A percentile compares a stretch with the other conserved stretches of the same genome.
Evolutionary conservation across 2,797 vertebrate genomes (phyloP).

Genomic region (Lycodopsis pacificus): DNA sequence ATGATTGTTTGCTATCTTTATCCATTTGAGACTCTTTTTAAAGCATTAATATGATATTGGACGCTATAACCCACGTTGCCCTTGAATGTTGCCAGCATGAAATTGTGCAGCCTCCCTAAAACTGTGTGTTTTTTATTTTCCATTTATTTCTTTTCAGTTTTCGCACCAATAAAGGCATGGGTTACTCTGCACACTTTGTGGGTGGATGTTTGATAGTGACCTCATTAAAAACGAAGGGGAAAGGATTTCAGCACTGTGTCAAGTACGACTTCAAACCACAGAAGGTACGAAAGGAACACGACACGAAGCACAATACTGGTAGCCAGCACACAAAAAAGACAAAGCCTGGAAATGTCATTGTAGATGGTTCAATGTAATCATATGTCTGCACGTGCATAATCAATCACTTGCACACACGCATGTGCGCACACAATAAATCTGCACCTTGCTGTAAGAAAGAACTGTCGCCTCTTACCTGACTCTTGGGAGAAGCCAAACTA

Average conservation of each 20-base stretch:
- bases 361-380: conserved; percentile 25
- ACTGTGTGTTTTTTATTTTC: conserved; percentile 21
- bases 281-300: conserved; percentile 85
- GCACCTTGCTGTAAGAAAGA: conserved; percentile 27
- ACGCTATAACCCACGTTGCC: conserved; percentile 21
- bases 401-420: conserved; percentile 20
- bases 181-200: conserved; percentile 98
- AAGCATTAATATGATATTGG: conserved; percentile 39
- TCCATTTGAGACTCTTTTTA: conserved; percentile 40
- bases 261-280: conserved; percentile 99
- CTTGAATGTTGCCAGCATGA: conserved; percentile 18
- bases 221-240: conserved; percentile 97
- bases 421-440: conserved; percentile 29
- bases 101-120: conserved; percentile 27
- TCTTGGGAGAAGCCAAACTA: conserved; percentile 54
- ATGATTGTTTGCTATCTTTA: conserved; percentile 48
- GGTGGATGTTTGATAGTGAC: conserved; percentile 97
- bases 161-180: conserved; percentile 97
- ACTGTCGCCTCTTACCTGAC: conserved; percentile 47
- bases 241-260: conserved; percentile 98
- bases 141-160: conserved; percentile 85
- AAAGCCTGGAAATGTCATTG: conserved; percentile 17
- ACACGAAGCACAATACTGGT: not conserved
- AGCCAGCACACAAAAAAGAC: conserved; percentile 16
- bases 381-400: conserved; percentile 9